These are phyloP conservation scores for Ophraella communa DNA, from an alignment of 2,888 invertebrate species.

Conservation along the genomic window DNA sequence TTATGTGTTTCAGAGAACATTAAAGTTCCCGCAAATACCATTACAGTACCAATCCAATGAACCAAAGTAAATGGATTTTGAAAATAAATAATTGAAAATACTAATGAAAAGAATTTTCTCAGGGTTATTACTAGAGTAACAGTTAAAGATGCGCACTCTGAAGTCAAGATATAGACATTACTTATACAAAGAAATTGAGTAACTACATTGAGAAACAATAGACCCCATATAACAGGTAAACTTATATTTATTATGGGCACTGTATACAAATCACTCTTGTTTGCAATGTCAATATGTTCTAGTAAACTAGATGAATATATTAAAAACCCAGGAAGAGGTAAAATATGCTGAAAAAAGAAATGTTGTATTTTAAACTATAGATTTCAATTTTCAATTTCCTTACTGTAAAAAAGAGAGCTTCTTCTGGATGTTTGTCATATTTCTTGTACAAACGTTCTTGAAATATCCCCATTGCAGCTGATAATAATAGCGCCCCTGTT, in stretches of 20 bases:
- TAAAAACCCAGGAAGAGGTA: slow-evolving; percentile 90
- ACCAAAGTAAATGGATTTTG: slow-evolving; percentile 89
- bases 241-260: slow-evolving; percentile 67
- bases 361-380: background rate
- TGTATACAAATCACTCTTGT: slow-evolving; percentile 66
- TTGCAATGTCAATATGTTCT: slow-evolving; percentile 76
- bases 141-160: slow-evolving; percentile 91
- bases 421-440: slow-evolving; percentile 91
- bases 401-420: slow-evolving; percentile 85
- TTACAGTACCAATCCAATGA: slow-evolving; percentile 89
- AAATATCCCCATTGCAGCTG: slow-evolving; percentile 91
- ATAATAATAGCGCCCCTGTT: slow-evolving; percentile 87
- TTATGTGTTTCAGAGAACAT: slow-evolving; percentile 39
- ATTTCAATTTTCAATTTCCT: slow-evolving; percentile 38
- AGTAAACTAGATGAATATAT: slow-evolving; percentile 79
- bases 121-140: slow-evolving; percentile 96
- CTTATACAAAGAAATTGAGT: slow-evolving; percentile 95
- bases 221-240: slow-evolving; percentile 79
- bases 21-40: slow-evolving; percentile 92
- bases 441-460: slow-evolving; percentile 85
- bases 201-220: slow-evolving; percentile 80
- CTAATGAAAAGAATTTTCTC: slow-evolving; percentile 90
- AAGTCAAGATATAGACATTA: slow-evolving; percentile 92
- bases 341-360: slow-evolving; percentile 71
- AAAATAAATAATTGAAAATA: slow-evolving; percentile 96